Evolutionary conservation across 2,888 invertebrate genomes (phyloP), one percentile per base, ranked within the genome.

Genomic region (Pachycephus smyrnensis): DNA sequence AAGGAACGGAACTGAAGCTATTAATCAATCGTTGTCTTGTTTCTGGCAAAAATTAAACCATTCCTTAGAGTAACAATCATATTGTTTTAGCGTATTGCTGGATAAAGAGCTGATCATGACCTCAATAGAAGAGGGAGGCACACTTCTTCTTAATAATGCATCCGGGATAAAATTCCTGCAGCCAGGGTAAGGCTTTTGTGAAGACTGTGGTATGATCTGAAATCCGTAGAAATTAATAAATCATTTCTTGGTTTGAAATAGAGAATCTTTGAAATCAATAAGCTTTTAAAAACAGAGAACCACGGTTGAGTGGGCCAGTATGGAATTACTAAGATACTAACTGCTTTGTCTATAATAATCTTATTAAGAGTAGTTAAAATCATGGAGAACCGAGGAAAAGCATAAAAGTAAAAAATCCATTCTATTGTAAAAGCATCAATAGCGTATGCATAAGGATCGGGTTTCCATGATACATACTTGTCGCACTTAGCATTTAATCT

Each of bases 151-250:
- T 12, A 69, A 33, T 12, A 76, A 79, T 12, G 80, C 79, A 55
- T 82, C 35, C 75, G 79, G 9, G 80, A 84, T 73, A 81, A 74
- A 23, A 23, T 76, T 35, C 75, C 80, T 36, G 75, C 81, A 79
- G 76, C 84, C 86, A 88, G 84, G 82, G 83, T 76, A 87, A 86
- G 80, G 12, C 78, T 75, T n/a, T n/a, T n/a, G n/a, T n/a, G n/a
- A n/a, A n/a, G n/a, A n/a, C n/a, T n/a, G n/a, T n/a, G n/a, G n/a
- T n/a, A n/a, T n/a, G n/a, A n/a, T n/a, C n/a, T n/a, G n/a, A n/a
- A n/a, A n/a, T n/a, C 78, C 23, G 77, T 81, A 73, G 79, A 80
- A 84, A 68, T 75, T 12, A 86, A 75, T 33, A 85, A 79, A 33
- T 85, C 71, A 37, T 73, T 12, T 33, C 75, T 30, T 55, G 85